Base-by-base conservation (phyloP, 1,140 invertebrate species). In the Himalopsyche phryganea region DNA sequence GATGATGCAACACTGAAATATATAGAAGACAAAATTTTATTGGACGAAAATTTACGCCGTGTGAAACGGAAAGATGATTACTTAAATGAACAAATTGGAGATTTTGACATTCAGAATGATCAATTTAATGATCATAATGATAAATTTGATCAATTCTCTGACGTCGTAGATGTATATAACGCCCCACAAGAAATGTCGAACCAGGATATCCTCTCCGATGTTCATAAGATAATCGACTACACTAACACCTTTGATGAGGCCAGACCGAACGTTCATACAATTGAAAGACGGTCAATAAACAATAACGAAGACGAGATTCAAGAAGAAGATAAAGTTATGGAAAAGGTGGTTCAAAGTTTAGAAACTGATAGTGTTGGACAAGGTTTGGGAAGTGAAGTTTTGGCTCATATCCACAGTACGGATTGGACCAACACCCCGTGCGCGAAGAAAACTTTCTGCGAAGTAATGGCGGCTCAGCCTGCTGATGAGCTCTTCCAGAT, bases 401-500 rank as follows among this genome's bases (percentile, higher is more conserved):
- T 75, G 4, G 67, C 68, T 0, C 70, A 71, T 50, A 60, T 75
- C 59, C 53, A 69, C 66, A 47, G 66, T 65, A 81, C 80, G 0
- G 81, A 86, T 61, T 89, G 87, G 87, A 79, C 80, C 7, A 82
- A 86, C 62, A 88, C 86, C 0, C 83, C 85, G 4, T 90, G 88
- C 67, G 85, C 87, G 0, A 89, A 90, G 67, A 80, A 78, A 57
- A 80, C 88, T 56, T 89, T 90, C 72, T 90, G 88, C 66, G 84
- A 88, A 61, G 82, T 86, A 9, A 84, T 90, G 79, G 70, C 85
- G 0, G 72, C 79, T 18, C 83, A 86, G 61, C 71, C 81, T 18
- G 71, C 81, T 0, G 86, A 89, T 55, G 83, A 85, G 4, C 70
- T 84, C 18, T 78, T 82, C 10, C 72, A 85, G 1, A 89, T 89